Evolutionary conservation across 2,113 vertebrate species (phyloP), one percentile per base, ranked within the genome.

Genomic region (Salvelinus alpinus): DNA sequence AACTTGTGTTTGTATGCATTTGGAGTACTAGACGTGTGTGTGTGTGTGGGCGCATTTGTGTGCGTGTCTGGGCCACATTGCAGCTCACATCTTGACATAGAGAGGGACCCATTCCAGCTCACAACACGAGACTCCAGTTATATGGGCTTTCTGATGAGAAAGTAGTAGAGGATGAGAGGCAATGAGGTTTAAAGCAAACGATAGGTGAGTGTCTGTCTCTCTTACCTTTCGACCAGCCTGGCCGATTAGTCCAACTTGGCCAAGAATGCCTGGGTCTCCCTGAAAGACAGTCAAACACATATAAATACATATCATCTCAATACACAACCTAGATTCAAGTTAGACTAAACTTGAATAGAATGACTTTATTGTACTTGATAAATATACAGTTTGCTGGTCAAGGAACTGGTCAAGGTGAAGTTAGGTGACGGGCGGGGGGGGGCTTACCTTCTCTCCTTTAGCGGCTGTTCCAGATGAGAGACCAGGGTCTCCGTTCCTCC

Each of bases 401-500:
- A 7, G 34, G 31, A 31, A 31, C 31, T 31, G 31, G 31, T 31
- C 51, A 57, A 57, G 51, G 51, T 57, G 51, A 3, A 16, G 12
- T 57, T 57, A 18, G 12, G 18, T 18, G 9, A 38, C 8, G 12
- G n/a, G 20, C 5, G 7, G 29, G 18, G 29, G 31, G 1, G 66
- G 92, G 9, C 0, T 44, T 91, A 98, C 98, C 94, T 98, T 98
- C 59, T 94, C 92, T 91, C 98, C 97, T 83, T 93, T 95, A 18
- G 88, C 90, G 85, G 97, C 95, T 85, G 93, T 95, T 76, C 96
- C 97, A 86, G 96, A 96, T 13, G 98, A 99, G 24, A 96, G 87
- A 73, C 96, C 97, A 6, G 97, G 95, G 89, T 99, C 97, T 77
- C 98, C 98, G 86, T 99, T 99, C 80, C 93, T 95, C 70, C 97